Conservation (phyloP, 2,113 vertebrate genomes). For the Mirza zaza region DNA sequence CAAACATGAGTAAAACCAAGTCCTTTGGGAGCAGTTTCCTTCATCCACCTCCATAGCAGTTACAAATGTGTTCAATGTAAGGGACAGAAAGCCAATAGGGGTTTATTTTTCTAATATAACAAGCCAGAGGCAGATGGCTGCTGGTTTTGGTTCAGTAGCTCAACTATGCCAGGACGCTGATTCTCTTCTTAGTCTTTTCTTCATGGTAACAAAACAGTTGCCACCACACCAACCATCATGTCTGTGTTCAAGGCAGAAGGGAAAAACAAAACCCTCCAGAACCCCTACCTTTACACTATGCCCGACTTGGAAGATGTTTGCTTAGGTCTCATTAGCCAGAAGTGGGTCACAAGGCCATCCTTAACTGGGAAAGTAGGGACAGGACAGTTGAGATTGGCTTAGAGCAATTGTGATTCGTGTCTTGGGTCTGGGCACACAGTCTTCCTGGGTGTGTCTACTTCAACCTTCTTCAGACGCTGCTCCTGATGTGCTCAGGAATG, state of each 20-base stretch:
- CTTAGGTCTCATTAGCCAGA: neutral
- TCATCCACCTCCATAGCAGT: neutral
- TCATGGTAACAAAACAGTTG: neutral
- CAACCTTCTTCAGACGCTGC: neutral
- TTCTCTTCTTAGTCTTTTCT: neutral
- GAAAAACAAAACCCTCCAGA: neutral
- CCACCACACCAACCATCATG: neutral
- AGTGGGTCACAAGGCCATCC: neutral
- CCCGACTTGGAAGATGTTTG: neutral
- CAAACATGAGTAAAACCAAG: conserved; percentile 55
- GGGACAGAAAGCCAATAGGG: conserved; percentile 17
- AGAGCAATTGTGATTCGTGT: neutral
- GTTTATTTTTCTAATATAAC: conserved; percentile 20
- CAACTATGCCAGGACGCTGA: neutral
- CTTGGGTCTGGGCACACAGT: neutral
- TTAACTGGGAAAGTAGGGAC: neutral
- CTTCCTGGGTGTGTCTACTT: neutral
- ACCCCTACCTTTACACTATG: neutral
- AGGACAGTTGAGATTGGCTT: neutral
- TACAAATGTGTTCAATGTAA: conserved; percentile 28
- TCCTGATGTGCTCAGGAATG: neutral
- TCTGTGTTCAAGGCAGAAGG: neutral
- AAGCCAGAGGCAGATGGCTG: conserved; percentile 4
- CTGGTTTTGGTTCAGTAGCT: neutral
- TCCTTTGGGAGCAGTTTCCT: conserved; percentile 40